phyloP scores from a whole-genome alignment of 2,113 vertebrate species.

The Rissa tridactyla region DNA sequence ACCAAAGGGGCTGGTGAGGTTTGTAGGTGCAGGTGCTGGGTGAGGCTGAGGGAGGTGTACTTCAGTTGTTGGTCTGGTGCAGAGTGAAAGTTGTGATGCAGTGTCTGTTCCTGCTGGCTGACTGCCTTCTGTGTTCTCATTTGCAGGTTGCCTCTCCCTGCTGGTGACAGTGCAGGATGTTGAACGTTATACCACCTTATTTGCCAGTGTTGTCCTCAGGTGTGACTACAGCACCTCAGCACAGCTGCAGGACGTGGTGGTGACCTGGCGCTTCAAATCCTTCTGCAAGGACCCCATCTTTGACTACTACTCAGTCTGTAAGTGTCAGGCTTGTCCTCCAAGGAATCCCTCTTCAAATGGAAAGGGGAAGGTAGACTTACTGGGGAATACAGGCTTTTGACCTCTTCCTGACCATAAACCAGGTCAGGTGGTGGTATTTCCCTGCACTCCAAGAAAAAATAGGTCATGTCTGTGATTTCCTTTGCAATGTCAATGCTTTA shows the following conservation, averaged over 20 bases:
- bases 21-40: background rate
- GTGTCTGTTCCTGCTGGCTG: background rate
- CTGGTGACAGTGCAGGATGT: constrained; percentile 82
- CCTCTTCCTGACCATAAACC: background rate
- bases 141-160: constrained; percentile 79
- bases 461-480: background rate
- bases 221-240: constrained; percentile 94
- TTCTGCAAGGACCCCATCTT: constrained; percentile 97
- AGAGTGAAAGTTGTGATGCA: background rate
- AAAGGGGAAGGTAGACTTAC: background rate
- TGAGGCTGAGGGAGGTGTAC: background rate
- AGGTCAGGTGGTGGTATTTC: background rate
- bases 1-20: background rate
- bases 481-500: background rate
- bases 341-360: background rate
- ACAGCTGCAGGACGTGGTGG: constrained; percentile 82
- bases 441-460: background rate
- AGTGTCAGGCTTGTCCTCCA: constrained; percentile 27
- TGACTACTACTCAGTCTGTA: constrained; percentile 89
- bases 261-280: constrained; percentile 93
- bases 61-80: background rate
- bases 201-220: constrained; percentile 80
- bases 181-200: constrained; percentile 82
- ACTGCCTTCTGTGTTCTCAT: background rate
- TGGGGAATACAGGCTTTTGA: background rate